Evolutionary conservation across 1,140 invertebrate genomes (phyloP).

Genomic region (Atta cephalotes): DNA sequence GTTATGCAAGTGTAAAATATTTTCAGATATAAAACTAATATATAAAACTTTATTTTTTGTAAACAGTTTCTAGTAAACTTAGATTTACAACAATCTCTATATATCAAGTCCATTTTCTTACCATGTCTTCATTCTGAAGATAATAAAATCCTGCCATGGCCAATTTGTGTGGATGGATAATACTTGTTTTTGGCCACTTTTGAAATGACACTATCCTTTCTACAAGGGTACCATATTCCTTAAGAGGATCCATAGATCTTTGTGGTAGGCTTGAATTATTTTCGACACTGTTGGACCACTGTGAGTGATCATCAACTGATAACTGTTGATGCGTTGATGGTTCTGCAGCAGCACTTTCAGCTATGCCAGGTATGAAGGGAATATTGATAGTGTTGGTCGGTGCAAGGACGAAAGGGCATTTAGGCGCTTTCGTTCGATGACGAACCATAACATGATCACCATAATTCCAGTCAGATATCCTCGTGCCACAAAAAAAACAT

Average conservation of each 20-base stretch:
- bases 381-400: constrained; percentile 89
- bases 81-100: constrained; percentile 36
- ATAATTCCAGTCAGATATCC: constrained; percentile 91
- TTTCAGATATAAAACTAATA: background rate
- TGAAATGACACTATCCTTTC: constrained; percentile 88
- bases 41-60: background rate
- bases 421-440: constrained; percentile 88
- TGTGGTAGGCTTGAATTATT: background rate
- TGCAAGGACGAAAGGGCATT: constrained; percentile 91
- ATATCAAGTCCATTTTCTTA: constrained; percentile 67
- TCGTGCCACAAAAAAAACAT: constrained; percentile 91
- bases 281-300: background rate
- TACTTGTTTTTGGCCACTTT: constrained; percentile 88
- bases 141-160: constrained; percentile 95
- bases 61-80: background rate
- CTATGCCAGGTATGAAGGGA: constrained; percentile 82
- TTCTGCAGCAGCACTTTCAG: constrained; percentile 9
- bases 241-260: constrained; percentile 1
- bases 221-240: constrained; percentile 85
- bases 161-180: constrained; percentile 89
- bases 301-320: background rate
- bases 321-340: constrained; percentile 52
- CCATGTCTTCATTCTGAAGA: constrained; percentile 87
- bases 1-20: constrained; percentile 34
- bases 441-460: constrained; percentile 90